A percentile compares a stretch with the other conserved stretches of the same genome.
Evolutionary conservation across 2,113 vertebrate genomes (phyloP).

Genomic region (Phyllostomus hastatus): DNA sequence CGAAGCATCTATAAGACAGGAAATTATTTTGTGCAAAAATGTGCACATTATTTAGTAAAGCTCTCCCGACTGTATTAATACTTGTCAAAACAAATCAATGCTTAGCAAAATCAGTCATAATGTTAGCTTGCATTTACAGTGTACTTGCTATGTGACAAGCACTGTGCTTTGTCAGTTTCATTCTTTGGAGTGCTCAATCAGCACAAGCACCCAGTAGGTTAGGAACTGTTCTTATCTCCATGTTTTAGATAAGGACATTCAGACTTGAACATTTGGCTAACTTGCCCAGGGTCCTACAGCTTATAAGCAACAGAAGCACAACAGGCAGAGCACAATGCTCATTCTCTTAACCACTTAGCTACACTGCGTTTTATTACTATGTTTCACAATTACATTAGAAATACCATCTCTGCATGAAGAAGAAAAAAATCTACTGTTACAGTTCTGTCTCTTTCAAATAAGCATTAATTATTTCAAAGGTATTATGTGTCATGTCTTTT

Average conservation of each 20-base stretch:
- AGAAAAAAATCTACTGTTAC: background rate
- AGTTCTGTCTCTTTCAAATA: background rate
- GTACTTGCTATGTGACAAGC: background rate
- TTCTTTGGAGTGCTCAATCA: background rate
- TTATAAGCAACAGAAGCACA: background rate
- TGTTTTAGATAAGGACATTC: background rate
- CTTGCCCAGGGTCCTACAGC: background rate
- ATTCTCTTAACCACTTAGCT: background rate
- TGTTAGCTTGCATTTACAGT: background rate
- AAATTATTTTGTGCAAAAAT: background rate
- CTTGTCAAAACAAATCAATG: background rate
- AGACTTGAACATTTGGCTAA: background rate
- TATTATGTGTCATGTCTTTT: background rate
- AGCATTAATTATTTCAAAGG: background rate
- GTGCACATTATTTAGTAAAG: background rate
- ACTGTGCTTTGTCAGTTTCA: background rate
- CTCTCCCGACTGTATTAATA: background rate
- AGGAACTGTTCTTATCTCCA: background rate
- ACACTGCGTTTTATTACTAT: background rate
- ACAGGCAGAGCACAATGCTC: background rate
- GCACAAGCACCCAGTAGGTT: background rate
- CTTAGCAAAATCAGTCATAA: background rate
- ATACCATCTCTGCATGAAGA: background rate
- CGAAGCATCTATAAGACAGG: background rate
- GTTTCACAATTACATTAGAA: background rate